Evolutionary conservation across 2,888 invertebrate species (phyloP).

Genomic region (Criorhina ranunculi): DNA sequence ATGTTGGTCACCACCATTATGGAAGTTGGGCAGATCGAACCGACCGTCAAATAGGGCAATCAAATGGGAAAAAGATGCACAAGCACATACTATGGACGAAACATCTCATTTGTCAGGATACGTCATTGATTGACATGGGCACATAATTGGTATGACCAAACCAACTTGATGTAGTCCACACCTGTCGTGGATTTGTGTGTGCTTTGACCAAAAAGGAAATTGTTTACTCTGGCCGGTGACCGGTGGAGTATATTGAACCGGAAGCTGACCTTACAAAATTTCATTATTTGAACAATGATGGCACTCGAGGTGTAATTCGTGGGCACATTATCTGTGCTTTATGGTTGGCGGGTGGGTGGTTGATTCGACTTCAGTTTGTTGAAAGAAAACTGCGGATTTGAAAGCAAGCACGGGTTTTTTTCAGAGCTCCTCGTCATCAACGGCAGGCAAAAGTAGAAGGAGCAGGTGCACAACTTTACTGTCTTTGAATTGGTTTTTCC

Average conservation of each 20-base stretch:
- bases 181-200: constrained; percentile 9
- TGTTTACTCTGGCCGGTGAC: constrained; percentile 14
- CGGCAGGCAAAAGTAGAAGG: no score
- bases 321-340: background rate
- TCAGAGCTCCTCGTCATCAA: no score
- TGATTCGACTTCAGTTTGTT: no score
- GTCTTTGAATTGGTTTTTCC: no score
- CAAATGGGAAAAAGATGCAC: constrained; percentile 26
- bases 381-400: no score
- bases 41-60: constrained; percentile 13
- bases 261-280: background rate
- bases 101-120: constrained; percentile 35
- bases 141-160: constrained; percentile 23
- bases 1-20: background rate
- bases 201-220: background rate
- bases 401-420: no score
- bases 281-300: constrained; percentile 22
- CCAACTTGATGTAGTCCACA: background rate
- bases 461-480: no score
- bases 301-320: background rate
- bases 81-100: constrained; percentile 10
- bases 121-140: constrained; percentile 34
- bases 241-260: background rate
- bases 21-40: background rate
- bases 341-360: background rate